These are phyloP conservation scores for Epinephelus moara DNA, from an alignment of 2,113 vertebrate genomes.

Conservation along the genomic window DNA sequence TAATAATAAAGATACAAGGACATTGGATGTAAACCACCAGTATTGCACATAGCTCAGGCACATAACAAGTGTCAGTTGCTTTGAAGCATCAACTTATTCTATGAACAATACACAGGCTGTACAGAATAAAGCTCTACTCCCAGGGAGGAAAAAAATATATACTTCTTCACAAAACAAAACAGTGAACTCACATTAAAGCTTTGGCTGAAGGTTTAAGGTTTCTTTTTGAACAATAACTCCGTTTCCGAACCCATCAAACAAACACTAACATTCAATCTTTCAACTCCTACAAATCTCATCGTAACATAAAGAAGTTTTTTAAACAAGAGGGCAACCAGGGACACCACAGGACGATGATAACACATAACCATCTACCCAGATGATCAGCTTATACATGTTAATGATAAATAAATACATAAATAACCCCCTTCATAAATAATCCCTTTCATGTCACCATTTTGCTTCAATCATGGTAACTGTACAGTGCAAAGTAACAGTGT, in stretches of 20 bases:
- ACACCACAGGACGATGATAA: slow-evolving; percentile 68
- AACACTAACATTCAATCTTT: slow-evolving; percentile 57
- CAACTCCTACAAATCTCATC: slow-evolving; percentile 36
- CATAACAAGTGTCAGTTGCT: slow-evolving; percentile 78
- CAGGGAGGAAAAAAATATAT: slow-evolving; percentile 39
- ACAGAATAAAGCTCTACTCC: slow-evolving; percentile 76
- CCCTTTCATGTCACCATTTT: slow-evolving; percentile 62
- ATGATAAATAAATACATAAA: slow-evolving; percentile 68
- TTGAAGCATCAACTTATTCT: slow-evolving; percentile 70
- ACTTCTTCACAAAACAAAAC: slow-evolving; percentile 69
- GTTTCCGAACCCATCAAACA: slow-evolving; percentile 46
- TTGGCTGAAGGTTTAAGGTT: slow-evolving; percentile 81
- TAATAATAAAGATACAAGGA: slow-evolving; percentile 84
- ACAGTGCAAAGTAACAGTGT: slow-evolving; percentile 81
- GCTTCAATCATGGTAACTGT: slow-evolving; percentile 59
- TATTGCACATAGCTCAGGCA: slow-evolving; percentile 87
- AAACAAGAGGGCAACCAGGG: slow-evolving; percentile 49
- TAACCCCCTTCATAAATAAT: slow-evolving; percentile 66
- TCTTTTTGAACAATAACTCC: slow-evolving; percentile 65
- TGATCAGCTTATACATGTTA: slow-evolving; percentile 73
- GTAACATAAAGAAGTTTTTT: slow-evolving; percentile 23
- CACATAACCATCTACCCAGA: slow-evolving; percentile 81
- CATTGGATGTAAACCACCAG: slow-evolving; percentile 80
- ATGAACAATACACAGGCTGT: slow-evolving; percentile 73
- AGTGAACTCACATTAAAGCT: slow-evolving; percentile 79